Conservation (phyloP, 1,140 invertebrate species). For the Vanessa tameamea region DNA sequence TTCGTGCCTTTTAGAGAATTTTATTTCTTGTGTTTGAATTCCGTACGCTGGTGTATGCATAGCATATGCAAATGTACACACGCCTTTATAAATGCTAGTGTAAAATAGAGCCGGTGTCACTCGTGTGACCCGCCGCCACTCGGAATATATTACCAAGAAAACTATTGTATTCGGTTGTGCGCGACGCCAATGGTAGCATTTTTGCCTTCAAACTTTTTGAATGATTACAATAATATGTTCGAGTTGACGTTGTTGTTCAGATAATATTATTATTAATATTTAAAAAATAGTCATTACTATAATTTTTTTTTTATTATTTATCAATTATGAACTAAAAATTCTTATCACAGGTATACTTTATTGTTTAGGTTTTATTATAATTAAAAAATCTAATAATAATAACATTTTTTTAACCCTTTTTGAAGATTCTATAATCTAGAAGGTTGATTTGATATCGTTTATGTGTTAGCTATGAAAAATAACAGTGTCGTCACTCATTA, state of each 20-base stretch:
- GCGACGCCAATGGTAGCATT: constrained; percentile 15
- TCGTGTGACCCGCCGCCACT: constrained; percentile 52
- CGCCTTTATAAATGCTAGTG: constrained; percentile 42
- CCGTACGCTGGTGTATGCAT: constrained; percentile 7
- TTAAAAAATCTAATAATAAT: too few relatives aligned
- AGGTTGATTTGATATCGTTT: too few relatives aligned
- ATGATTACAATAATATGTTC: constrained; percentile 7
- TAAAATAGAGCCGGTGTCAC: constrained; percentile 46
- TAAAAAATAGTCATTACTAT: too few relatives aligned
- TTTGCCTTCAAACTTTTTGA: constrained; percentile 19
- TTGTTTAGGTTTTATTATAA: too few relatives aligned
- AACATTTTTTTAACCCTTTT: too few relatives aligned
- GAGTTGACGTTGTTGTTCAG: neutral
- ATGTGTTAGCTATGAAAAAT: too few relatives aligned
- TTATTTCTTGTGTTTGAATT: constrained; percentile 19
- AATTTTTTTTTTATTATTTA: too few relatives aligned
- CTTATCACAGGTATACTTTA: too few relatives aligned
- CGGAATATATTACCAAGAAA: constrained; percentile 61
- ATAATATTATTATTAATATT: too few relatives aligned
- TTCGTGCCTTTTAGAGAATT: constrained; percentile 13
- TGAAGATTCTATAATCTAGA: too few relatives aligned
- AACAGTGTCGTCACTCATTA: too few relatives aligned
- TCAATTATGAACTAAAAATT: too few relatives aligned
- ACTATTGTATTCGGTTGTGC: constrained; percentile 45
- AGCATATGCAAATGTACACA: constrained; percentile 27